Percentiles rank a stretch among this genome's conserved stretches.
Conservation (phyloP, 2,888 invertebrate species). For the Bimastos eiseni region DNA sequence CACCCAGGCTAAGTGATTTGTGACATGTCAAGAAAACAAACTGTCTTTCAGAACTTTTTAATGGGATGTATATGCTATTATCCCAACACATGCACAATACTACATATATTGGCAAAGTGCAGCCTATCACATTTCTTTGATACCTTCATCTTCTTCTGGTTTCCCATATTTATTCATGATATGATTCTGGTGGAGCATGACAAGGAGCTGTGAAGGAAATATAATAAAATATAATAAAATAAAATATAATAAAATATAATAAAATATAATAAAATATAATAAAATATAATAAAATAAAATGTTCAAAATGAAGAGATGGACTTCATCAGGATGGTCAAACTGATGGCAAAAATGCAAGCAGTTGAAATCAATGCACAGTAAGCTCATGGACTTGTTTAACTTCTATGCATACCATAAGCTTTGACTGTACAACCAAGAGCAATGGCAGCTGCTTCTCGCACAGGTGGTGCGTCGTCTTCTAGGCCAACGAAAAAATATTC, state of each 20-base stretch:
- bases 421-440: constrained; percentile 64
- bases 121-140: constrained; percentile 3
- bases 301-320: background rate
- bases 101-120: background rate
- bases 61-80: too few species aligned
- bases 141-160: background rate
- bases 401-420: constrained; percentile 53
- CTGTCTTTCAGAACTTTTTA: too few species aligned
- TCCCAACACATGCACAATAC: too few species aligned
- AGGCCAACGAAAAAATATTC: constrained; percentile 45
- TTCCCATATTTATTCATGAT: background rate
- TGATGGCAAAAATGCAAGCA: background rate
- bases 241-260: background rate
- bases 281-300: background rate
- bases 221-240: background rate
- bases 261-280: too few species aligned
- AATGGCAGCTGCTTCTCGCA: constrained; percentile 67
- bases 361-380: background rate
- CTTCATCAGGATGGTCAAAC: background rate
- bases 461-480: constrained; percentile 66
- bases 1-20: too few species aligned
- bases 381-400: background rate
- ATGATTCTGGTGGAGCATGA: background rate
- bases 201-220: too few species aligned
- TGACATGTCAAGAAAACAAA: too few species aligned